Evolutionary conservation across 2,888 invertebrate species (phyloP).

Genomic region (Plagiodera versicolora): DNA sequence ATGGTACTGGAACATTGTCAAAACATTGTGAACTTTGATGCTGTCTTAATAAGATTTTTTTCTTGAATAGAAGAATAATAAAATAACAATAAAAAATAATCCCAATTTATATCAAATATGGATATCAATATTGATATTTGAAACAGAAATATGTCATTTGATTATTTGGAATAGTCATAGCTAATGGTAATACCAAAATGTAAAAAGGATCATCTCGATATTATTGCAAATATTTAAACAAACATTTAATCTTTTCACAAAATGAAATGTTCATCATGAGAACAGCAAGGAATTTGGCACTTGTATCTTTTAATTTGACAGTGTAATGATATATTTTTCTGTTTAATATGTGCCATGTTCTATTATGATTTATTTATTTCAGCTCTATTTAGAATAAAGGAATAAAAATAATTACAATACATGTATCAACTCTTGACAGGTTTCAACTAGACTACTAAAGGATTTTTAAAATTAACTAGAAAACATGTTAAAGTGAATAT

Average conservation of each 20-base stretch:
- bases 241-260: neutral
- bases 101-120: neutral
- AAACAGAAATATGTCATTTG: constrained; percentile 1
- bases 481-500: constrained; percentile 6
- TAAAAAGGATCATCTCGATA: neutral
- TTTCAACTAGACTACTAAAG: neutral
- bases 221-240: neutral
- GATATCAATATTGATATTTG: neutral
- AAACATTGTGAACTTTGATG: neutral
- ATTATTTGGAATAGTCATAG: neutral
- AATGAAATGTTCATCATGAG: neutral
- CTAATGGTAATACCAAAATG: neutral
- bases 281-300: constrained; percentile 1
- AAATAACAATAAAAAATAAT: neutral
- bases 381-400: too few species aligned
- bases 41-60: neutral
- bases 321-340: too few species aligned
- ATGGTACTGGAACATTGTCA: constrained; percentile 1
- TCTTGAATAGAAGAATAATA: neutral
- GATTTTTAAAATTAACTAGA: constrained; percentile 8
- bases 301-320: neutral
- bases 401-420: too few species aligned
- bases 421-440: too few species aligned
- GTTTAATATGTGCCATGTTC: too few species aligned
- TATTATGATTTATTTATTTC: too few species aligned